phyloP scores from a whole-genome alignment of 2,113 vertebrate genomes.

The Ameiurus melas region DNA sequence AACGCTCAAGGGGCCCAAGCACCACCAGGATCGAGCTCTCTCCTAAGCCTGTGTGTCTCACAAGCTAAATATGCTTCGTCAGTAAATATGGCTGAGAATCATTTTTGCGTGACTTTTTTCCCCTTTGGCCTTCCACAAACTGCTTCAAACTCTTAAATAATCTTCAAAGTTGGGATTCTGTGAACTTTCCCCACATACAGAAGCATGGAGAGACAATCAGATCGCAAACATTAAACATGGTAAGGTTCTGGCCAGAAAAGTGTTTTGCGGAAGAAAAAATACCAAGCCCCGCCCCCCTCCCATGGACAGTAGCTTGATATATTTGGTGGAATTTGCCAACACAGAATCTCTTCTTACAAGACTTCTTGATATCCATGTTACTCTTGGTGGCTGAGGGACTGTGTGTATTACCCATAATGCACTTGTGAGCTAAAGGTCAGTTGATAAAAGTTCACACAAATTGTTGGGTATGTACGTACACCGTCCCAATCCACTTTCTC shows the following conservation, averaged over 20 bases:
- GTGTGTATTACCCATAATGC: too few relatives aligned
- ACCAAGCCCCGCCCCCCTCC: too few relatives aligned
- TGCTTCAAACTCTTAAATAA: not conserved
- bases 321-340: too few relatives aligned
- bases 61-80: not conserved
- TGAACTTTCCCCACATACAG: not conserved
- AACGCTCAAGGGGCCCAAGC: not conserved
- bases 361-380: too few relatives aligned
- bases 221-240: not conserved
- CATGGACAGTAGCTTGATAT: too few relatives aligned
- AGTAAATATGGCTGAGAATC: not conserved
- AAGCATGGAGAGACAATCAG: not conserved
- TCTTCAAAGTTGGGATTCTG: not conserved
- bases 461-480: too few relatives aligned
- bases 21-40: not conserved
- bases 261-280: too few relatives aligned
- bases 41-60: not conserved
- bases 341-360: too few relatives aligned
- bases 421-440: too few relatives aligned
- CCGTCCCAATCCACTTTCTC: too few relatives aligned
- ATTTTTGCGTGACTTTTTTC: not conserved
- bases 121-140: not conserved
- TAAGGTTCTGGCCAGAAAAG: not conserved
- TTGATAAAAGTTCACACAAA: too few relatives aligned
- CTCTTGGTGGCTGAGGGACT: too few relatives aligned